Base-by-base conservation (phyloP, 2,797 vertebrate genomes). In the Cuculus canorus region DNA sequence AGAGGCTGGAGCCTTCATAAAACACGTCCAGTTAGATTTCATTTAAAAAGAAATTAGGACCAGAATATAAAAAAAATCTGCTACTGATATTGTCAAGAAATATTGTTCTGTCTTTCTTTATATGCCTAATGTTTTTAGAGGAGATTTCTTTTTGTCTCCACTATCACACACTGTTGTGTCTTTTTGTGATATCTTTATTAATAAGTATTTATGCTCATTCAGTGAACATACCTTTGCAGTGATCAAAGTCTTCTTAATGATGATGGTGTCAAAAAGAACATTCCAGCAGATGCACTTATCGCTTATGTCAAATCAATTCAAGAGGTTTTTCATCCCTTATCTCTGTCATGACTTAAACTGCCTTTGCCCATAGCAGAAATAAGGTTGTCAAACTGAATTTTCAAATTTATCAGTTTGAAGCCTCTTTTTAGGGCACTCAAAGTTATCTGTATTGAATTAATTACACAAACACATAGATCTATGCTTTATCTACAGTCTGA, bases 391-490 rank as follows among this genome's bases (percentile, higher is more conserved):
- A 95, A 96, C 59, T 92, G 70, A 91, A 92, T 97, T 97, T 97
- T 96, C 88, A 95, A 93, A 97, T 97, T 92, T 97, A 95, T 93
- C 91, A 70, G 76, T 92, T 95, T 90, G 96, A 96, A 96, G 37
- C 52, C 54, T 94, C 33, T 75, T 95, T 96, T 96, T 73, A 95
- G 92, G 84, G 72, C 68, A 88, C 64, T 93, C 60, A 86, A 94
- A 95, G 84, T 97, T 97, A 97, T 97, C 96, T 95, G 25, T 91
- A 82, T 80, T 94, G 84, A 97, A 96, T 96, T 98, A 98, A 98
- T 97, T 98, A 91, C 83, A 76, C 60, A 89, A 94, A 93, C 76
- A 91, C 66, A 90, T 88, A 87, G 59, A 95, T 73, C 82, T 95
- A 33, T 91, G 81, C 37, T 92, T 97, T 98, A 97, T 97, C 97